Evolutionary conservation across 2,888 invertebrate species (phyloP), one percentile per base, ranked within the genome.

Genomic region (Cynaeus angustus): DNA sequence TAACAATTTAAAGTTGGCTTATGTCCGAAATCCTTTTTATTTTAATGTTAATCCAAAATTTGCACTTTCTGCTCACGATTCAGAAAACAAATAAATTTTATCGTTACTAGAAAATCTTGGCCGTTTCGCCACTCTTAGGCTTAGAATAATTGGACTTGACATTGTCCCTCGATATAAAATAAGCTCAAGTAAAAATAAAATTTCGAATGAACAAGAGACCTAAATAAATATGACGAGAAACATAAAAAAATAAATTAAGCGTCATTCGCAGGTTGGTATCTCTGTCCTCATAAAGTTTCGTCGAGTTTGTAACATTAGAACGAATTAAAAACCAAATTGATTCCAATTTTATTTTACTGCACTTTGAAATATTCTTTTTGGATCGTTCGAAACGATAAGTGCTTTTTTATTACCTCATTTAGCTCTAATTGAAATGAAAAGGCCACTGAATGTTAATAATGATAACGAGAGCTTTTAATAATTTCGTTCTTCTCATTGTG

Each of bases 261-360:
- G 10, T 10, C 7, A 43, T 43, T 13, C 10, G 1, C 21, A 0
- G 14, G 12, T 46, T 16, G 2, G 46, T 46, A n/a, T n/a, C n/a
- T n/a, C 41, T 12, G n/a, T 41, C 41, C 7, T 41, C 13, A 12
- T 41, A 41, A 41, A 41, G 6, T 41, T 12, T 13, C 41, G 41
- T 6, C 7, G 41, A 41, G 41, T 41, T 41, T 10, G 41, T 12
- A 41, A 41, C 41, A 41, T 7, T 43, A 14, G 48, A 10, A 50
- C 48, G 37, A 56, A 56, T 56, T 56, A 56, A 56, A 56, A 43
- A 8, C 21, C 28, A 56, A 26, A 41, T 38, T 55, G 38, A 38
- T 55, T 30, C 38, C 55, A 38, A 38, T 38, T 55, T 13, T 9
- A 56, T 41, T 56, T 56, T 56, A 56, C 41, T 38, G 37, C 56